A percentile compares a stretch with the other conserved stretches of the same genome.
Evolutionary conservation across 2,888 invertebrate genomes (phyloP).

Genomic region (Pomacea canaliculata): DNA sequence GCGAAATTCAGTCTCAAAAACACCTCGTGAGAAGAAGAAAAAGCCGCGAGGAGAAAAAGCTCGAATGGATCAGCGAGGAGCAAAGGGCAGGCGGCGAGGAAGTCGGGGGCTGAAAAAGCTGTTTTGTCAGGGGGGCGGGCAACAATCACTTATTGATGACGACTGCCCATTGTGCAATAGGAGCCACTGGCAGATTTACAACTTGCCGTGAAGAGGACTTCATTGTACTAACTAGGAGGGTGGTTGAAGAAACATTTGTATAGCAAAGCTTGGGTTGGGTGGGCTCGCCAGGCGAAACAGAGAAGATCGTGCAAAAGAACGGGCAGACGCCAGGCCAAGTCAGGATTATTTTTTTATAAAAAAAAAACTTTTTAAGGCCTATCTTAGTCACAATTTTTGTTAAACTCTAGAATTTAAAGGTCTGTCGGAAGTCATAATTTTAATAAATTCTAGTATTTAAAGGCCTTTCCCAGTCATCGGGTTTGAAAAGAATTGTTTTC

Average conservation of each 20-base stretch:
- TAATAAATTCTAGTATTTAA: too few species aligned
- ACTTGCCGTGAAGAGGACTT: slow-evolving; percentile 3
- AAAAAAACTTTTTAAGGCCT: too few species aligned
- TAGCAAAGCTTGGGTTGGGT: background rate
- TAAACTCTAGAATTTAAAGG: too few species aligned
- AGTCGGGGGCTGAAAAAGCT: background rate
- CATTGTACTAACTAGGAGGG: slow-evolving; percentile 2
- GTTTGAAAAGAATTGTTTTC: too few species aligned
- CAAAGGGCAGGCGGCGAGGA: background rate
- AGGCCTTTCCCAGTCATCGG: too few species aligned
- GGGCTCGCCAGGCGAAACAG: background rate
- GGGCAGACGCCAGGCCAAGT: too few species aligned
- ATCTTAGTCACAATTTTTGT: too few species aligned
- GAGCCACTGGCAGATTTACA: slow-evolving; percentile 8
- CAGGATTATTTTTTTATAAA: too few species aligned
- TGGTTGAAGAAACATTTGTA: slow-evolving; percentile 2
- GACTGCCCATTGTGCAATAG: slow-evolving; percentile 1
- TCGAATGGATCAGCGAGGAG: background rate
- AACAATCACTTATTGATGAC: slow-evolving; percentile 7
- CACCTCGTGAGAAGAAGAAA: too few species aligned
- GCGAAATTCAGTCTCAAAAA: too few species aligned
- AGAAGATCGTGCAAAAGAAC: too few species aligned
- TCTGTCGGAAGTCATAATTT: too few species aligned
- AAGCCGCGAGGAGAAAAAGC: background rate
- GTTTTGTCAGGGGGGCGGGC: slow-evolving; percentile 1